Base-by-base conservation (phyloP, 2,888 invertebrate genomes). In the Opisthograptis luteolata region DNA sequence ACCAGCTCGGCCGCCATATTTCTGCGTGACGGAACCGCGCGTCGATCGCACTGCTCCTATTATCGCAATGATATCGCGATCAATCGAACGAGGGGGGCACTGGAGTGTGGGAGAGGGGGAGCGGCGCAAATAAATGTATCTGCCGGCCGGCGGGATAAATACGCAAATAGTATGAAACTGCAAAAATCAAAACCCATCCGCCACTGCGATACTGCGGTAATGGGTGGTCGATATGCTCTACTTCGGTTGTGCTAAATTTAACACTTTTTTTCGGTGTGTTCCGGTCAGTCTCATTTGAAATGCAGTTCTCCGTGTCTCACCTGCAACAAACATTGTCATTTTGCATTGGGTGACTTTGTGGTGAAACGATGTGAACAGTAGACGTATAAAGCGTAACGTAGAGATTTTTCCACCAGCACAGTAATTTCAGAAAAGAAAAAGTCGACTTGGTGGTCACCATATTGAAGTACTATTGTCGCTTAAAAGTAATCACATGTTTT, bases 61-160 rank as follows among this genome's bases (percentile, higher is more conserved):
- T 89, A 90, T 88, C 87, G 82, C 88, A 89, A 89, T 90, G 88
- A 89, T 90, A 90, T 89, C 86, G 86, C 88, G 89, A 90, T 90
- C 89, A 90, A 90, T 90, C 87, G 89, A 87, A 86, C 73, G 69
- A 70, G 70, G 69, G 75, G 71, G 43, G 67, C 55, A 62, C 56
- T 61, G 64, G 72, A 63, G 65, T 74, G 60, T 66, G 66, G 65
- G 68, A 59, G 70, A 69, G 65, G 63, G 66, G 62, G 61, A 88
- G 84, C 84, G 81, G 89, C 83, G 87, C 87, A 87, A 88, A 89
- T 89, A 88, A 89, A 90, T 90, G 88, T 89, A 89, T 88, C 85
- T 88, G 81, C 84, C 84, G 82, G 85, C 87, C 87, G 84, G 80
- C 82, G 85, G 80, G 86, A 88, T 88, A 90, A 86, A 89, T 89